phyloP scores from a whole-genome alignment of 2,797 vertebrate genomes.

The Anguilla megastoma region DNA sequence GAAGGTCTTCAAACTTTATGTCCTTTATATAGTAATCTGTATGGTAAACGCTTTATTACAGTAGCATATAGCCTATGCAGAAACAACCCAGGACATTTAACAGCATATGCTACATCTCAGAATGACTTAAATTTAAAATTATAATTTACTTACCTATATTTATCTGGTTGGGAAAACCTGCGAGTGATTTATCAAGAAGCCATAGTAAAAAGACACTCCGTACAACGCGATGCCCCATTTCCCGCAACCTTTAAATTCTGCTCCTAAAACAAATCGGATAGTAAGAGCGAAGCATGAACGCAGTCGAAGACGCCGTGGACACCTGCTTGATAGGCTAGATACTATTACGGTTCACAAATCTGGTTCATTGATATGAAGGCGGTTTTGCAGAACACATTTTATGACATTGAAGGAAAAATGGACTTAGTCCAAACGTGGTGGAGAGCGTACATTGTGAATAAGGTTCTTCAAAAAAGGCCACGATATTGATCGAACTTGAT shows the following conservation, averaged over 20 bases:
- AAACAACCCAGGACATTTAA: background rate
- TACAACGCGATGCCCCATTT: constrained; percentile 88
- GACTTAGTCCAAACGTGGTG: constrained; percentile 76
- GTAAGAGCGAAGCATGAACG: constrained; percentile 79
- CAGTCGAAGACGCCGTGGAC: constrained; percentile 69
- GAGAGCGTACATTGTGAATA: constrained; percentile 62
- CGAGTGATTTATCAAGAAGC: constrained; percentile 83
- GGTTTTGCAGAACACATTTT: constrained; percentile 73
- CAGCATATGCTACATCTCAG: constrained; percentile 17
- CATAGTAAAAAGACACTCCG: constrained; percentile 77
- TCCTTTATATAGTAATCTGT: too few relatives aligned
- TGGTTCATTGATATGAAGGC: constrained; percentile 83
- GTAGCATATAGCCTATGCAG: background rate
- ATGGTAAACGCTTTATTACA: background rate
- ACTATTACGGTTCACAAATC: constrained; percentile 82
- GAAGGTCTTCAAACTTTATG: background rate
- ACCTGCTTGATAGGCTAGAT: constrained; percentile 65
- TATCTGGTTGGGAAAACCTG: constrained; percentile 95
- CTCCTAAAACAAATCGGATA: constrained; percentile 75
- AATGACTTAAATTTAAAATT: background rate
- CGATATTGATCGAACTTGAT: constrained; percentile 87
- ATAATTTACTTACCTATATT: constrained; percentile 91
- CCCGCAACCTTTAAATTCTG: constrained; percentile 79
- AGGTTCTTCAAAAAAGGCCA: constrained; percentile 82
- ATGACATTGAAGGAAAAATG: constrained; percentile 60